A percentile compares a stretch with the other conserved stretches of the same genome.
Conservation (phyloP, 1,140 invertebrate genomes). For the Habropoda laboriosa region DNA sequence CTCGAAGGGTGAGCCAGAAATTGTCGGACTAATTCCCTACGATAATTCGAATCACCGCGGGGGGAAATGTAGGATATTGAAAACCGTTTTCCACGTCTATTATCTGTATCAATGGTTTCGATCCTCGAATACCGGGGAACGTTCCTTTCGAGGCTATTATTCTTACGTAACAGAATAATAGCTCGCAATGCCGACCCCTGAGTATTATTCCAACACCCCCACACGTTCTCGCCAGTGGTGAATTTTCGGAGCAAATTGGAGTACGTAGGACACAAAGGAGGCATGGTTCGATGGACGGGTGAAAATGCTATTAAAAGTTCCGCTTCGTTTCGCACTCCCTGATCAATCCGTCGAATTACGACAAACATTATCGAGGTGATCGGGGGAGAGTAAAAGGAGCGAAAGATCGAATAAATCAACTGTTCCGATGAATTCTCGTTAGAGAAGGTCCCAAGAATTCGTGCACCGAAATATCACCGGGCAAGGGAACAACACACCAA, state of each 20-base stretch:
- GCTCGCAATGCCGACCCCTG: constrained; percentile 7
- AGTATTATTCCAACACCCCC: background rate
- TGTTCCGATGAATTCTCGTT: background rate
- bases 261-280: constrained; percentile 38
- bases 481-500: background rate
- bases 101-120: background rate
- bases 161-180: constrained; percentile 31
- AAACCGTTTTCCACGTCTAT: background rate
- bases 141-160: background rate
- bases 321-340: constrained; percentile 38
- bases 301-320: constrained; percentile 12
- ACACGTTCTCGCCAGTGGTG: background rate
- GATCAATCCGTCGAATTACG: constrained; percentile 29
- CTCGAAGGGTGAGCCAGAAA: too few relatives aligned
- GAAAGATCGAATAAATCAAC: too few relatives aligned
- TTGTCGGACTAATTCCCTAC: too few relatives aligned
- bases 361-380: background rate
- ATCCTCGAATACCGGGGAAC: too few relatives aligned
- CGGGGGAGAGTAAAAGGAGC: too few relatives aligned
- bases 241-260: constrained; percentile 53
- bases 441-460: background rate
- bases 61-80: background rate
- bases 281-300: constrained; percentile 11
- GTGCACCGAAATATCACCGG: background rate
- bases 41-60: too few relatives aligned